Evolutionary conservation across 2,888 invertebrate genomes (phyloP).

Genomic region (Netelia inedita): DNA sequence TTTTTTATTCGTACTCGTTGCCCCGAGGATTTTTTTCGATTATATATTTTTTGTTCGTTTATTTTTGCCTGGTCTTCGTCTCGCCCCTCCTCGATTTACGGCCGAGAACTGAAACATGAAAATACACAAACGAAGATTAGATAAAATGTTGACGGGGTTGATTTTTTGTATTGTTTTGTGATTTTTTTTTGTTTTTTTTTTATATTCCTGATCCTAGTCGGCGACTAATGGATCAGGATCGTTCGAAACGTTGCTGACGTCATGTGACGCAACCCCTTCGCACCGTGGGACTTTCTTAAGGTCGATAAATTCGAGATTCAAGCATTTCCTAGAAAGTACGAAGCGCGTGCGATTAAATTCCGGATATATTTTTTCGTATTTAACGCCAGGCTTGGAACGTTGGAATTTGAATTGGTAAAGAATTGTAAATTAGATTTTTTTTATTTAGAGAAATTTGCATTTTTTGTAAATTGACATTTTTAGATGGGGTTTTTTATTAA

Average conservation of each 20-base stretch:
- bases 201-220: conserved; percentile 40
- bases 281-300: background rate
- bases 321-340: too few species aligned
- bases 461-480: too few species aligned
- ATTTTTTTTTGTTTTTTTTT: too few species aligned
- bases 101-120: background rate
- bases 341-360: too few species aligned
- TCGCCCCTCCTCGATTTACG: background rate
- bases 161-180: background rate
- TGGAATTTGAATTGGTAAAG: conserved; percentile 67
- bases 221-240: conserved; percentile 64
- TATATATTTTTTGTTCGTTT: too few species aligned
- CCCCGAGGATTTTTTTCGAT: background rate
- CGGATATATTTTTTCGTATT: conserved; percentile 42
- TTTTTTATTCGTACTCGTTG: background rate
- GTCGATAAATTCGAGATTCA: background rate
- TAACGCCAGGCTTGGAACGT: conserved; percentile 56
- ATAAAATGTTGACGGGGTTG: conserved; percentile 50
- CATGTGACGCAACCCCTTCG: background rate
- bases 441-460: too few species aligned
- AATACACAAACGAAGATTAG: conserved; percentile 33
- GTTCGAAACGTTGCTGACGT: background rate
- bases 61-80: background rate
- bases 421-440: conserved; percentile 51
- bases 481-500: too few species aligned